These are phyloP conservation scores for Ceyx margarethae DNA, from an alignment of 2,113 vertebrate species.

Conservation along the genomic window DNA sequence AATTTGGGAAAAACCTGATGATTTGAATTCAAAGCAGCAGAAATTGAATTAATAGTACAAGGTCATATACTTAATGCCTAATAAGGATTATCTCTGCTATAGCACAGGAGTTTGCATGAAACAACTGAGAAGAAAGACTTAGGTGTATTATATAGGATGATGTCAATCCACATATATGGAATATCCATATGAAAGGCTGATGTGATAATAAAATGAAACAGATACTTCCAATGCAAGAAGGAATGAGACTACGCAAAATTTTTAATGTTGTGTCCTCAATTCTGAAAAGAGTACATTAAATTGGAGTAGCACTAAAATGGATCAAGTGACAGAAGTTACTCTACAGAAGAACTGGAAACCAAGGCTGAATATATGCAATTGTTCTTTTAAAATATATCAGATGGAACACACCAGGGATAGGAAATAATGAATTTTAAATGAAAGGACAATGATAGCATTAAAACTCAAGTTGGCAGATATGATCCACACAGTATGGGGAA, in stretches of 20 bases:
- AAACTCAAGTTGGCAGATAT: neutral
- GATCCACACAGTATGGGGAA: too few relatives aligned
- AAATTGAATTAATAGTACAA: neutral
- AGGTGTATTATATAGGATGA: neutral
- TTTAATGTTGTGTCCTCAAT: neutral
- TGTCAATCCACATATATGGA: neutral
- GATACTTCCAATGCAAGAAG: neutral
- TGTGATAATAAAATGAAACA: neutral
- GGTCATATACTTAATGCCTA: neutral
- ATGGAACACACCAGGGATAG: neutral
- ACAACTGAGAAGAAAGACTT: neutral
- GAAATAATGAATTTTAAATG: neutral
- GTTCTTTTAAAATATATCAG: neutral
- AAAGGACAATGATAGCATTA: neutral
- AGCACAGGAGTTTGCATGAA: neutral
- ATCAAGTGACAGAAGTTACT: neutral
- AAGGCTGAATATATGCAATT: neutral
- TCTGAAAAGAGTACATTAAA: neutral
- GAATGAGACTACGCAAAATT: neutral
- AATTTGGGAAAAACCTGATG: neutral
- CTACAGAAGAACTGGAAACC: neutral
- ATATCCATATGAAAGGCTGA: neutral
- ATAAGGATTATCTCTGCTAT: neutral
- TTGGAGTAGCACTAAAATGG: neutral
- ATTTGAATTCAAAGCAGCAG: neutral